These are phyloP conservation scores for Gallinago jamesoni DNA, from an alignment of 2,113 vertebrate genomes.

Conservation along the genomic window DNA sequence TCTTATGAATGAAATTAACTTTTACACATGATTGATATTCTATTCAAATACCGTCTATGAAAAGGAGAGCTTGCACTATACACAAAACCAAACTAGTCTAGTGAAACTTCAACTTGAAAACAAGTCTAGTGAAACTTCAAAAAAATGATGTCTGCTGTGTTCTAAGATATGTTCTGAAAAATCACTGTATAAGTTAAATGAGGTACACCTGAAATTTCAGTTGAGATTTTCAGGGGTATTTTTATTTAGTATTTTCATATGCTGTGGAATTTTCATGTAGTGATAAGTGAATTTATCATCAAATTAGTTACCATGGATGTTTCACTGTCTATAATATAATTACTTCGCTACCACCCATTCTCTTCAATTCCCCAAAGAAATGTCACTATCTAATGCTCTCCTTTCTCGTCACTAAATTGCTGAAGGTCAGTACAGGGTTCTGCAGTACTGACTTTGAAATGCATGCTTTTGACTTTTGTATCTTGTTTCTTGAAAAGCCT, in stretches of 20 bases:
- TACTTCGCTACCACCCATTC: neutral
- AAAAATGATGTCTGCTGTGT: neutral
- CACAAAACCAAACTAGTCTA: neutral
- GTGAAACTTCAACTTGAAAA: neutral
- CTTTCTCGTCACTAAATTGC: neutral
- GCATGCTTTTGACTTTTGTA: neutral
- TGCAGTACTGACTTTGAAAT: neutral
- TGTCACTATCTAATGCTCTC: neutral
- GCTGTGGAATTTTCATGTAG: neutral
- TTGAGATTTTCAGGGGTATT: neutral
- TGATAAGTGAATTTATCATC: neutral
- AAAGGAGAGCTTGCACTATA: neutral
- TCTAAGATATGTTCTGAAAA: neutral
- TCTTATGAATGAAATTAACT: neutral
- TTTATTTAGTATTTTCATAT: neutral
- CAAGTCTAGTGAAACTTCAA: neutral
- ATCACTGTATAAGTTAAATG: neutral
- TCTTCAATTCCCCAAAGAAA: neutral
- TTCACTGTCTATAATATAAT: neutral
- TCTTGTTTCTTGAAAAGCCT: neutral
- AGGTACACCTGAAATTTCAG: neutral
- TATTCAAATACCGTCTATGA: neutral
- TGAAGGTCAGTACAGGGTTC: neutral
- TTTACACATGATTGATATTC: neutral
- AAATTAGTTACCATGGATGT: accelerated